These are phyloP conservation scores for Rhagoletis zephyria DNA, from an alignment of 1,140 invertebrate genomes.

Conservation along the genomic window DNA sequence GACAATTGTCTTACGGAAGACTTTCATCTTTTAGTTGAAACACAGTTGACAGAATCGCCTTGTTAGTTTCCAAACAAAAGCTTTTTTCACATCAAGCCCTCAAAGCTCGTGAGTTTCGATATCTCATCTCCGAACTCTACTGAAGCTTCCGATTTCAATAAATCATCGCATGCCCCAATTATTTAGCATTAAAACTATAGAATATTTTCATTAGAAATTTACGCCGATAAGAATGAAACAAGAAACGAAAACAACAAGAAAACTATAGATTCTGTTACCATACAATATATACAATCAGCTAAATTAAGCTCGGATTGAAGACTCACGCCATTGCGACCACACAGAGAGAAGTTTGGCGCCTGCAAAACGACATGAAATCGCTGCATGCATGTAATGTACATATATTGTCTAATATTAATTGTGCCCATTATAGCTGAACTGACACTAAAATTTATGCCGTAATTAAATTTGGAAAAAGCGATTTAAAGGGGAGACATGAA, in stretches of 20 bases:
- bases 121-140: no score
- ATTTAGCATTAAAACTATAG: neutral
- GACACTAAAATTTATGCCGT: neutral
- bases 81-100: no score
- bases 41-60: no score
- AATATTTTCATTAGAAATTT: neutral
- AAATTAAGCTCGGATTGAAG: neutral
- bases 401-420: no score
- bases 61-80: no score
- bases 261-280: neutral
- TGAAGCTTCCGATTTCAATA: no score
- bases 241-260: no score
- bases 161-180: no score
- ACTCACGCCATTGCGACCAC: neutral
- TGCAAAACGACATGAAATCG: neutral
- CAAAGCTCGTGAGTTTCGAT: no score
- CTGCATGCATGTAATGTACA: neutral
- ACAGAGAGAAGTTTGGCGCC: neutral
- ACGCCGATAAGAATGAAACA: neutral
- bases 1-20: no score
- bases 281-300: neutral
- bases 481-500: neutral
- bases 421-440: no score
- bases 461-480: neutral
- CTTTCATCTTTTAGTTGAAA: no score